These are phyloP conservation scores for Etia nguti DNA, from an alignment of 2,113 vertebrate genomes.

Conservation along the genomic window DNA sequence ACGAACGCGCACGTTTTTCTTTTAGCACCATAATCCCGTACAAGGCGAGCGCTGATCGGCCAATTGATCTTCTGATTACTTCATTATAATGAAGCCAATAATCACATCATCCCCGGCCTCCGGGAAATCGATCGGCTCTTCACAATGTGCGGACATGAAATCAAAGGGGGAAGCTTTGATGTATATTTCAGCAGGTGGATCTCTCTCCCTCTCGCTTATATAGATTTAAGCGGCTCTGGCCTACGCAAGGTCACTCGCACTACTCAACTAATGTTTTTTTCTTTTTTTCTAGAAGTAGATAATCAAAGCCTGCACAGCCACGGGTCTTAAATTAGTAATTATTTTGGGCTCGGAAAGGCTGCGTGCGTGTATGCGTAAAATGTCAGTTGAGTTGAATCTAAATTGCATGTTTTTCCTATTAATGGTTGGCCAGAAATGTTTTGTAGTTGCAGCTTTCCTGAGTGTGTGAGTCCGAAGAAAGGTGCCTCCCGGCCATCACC, in stretches of 20 bases:
- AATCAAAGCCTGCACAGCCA: slow-evolving; percentile 22
- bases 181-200: slow-evolving; percentile 71
- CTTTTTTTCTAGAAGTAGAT: not conserved
- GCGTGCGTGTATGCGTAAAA: slow-evolving; percentile 29
- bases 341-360: not conserved
- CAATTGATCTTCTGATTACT: slow-evolving; percentile 75
- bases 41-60: slow-evolving; percentile 44
- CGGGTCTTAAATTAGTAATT: slow-evolving; percentile 44
- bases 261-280: not conserved
- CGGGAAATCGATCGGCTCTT: slow-evolving; percentile 58
- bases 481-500: slow-evolving; percentile 5
- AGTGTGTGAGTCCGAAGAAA: not conserved
- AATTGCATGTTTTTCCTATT: not conserved
- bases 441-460: not conserved
- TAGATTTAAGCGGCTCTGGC: slow-evolving; percentile 29
- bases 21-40: slow-evolving; percentile 15
- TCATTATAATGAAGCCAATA: slow-evolving; percentile 76
- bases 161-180: slow-evolving; percentile 41
- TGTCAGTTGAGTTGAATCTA: slow-evolving; percentile 27
- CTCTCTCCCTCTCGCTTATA: slow-evolving; percentile 20
- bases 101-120: slow-evolving; percentile 65
- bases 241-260: slow-evolving; percentile 57
- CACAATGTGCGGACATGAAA: slow-evolving; percentile 57
- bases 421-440: not conserved
- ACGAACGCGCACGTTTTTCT: not conserved